phyloP scores from a whole-genome alignment of 2,797 vertebrate species.

The Mus minutoides region DNA sequence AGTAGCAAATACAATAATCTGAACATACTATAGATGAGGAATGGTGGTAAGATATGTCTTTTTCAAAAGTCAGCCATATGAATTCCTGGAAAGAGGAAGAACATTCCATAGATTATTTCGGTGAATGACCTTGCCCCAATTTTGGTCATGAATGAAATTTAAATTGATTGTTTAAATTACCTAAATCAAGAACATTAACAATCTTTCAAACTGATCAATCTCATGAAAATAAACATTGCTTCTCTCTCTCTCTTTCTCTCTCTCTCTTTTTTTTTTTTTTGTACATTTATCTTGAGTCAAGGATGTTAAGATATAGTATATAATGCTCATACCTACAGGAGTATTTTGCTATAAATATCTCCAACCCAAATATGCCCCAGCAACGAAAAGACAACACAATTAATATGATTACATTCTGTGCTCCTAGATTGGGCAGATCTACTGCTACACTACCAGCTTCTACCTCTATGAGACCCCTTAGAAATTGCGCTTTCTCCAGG shows the following conservation, averaged over 20 bases:
- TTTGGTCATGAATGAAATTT: neutral
- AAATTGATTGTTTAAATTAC: neutral
- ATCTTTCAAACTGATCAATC: neutral
- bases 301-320: neutral
- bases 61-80: neutral
- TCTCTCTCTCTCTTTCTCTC: neutral
- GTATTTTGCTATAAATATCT: neutral
- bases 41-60: rapidly evolving
- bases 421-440: too few relatives aligned
- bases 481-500: too few relatives aligned
- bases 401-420: too few relatives aligned
- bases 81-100: neutral
- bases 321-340: neutral
- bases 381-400: too few relatives aligned
- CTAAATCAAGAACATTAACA: neutral
- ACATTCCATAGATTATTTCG: rapidly evolving
- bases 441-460: too few relatives aligned
- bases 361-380: too few relatives aligned
- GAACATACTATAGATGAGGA: neutral
- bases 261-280: neutral
- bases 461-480: too few relatives aligned
- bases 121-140: neutral
- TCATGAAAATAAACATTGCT: neutral
- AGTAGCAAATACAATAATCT: neutral
- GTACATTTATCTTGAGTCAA: too few relatives aligned